Conservation (phyloP, 2,888 invertebrate species). For the Polymixis flavicincta region DNA sequence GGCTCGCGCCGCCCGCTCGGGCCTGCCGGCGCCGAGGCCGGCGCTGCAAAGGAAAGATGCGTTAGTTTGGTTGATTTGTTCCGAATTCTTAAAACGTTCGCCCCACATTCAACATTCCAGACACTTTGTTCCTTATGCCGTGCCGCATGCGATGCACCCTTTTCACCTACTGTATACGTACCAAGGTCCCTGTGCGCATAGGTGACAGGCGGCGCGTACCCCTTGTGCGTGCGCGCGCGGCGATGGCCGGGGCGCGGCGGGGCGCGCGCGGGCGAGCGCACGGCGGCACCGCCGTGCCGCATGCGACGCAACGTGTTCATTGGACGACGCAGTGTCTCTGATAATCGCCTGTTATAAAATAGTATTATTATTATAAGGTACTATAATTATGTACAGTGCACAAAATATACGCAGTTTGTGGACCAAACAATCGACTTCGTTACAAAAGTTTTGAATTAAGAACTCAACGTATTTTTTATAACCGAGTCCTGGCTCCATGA, state of each 20-base stretch:
- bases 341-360: conserved; percentile 91
- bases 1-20: conserved; percentile 91
- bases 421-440: not conserved
- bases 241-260: conserved; percentile 77
- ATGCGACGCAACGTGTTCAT: conserved; percentile 97
- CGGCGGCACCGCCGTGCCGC: conserved; percentile 83
- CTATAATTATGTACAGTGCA: not conserved
- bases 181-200: conserved; percentile 81
- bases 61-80: not conserved
- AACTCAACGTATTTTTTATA: not conserved
- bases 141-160: not conserved
- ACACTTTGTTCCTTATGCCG: not conserved
- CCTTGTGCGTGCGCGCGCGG: conserved; percentile 80
- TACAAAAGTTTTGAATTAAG: not conserved
- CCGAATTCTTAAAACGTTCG: not conserved
- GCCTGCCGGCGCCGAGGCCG: conserved; percentile 85
- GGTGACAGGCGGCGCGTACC: conserved; percentile 81
- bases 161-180: conserved; percentile 67
- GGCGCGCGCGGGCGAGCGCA: conserved; percentile 71
- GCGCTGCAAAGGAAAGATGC: conserved; percentile 15
- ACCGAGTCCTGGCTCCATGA: not conserved
- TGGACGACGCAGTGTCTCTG: conserved; percentile 97
- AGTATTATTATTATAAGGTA: not conserved
- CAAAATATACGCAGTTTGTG: not conserved
- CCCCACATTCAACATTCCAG: not conserved